Conservation (phyloP, 2,888 invertebrate genomes). For the Melanchra persicariae region DNA sequence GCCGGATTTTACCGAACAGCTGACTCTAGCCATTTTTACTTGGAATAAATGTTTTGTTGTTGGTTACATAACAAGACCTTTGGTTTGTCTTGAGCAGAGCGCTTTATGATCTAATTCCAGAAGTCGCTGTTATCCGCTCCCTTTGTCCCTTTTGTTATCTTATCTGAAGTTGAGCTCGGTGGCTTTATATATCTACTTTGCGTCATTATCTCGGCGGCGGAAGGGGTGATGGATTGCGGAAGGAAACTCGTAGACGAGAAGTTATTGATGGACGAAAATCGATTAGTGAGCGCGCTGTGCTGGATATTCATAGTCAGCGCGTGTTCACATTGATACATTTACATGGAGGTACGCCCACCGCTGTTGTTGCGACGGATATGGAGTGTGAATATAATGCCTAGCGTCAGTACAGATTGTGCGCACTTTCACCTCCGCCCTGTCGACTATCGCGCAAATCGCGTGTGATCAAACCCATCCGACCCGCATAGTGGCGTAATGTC, state of each 20-base stretch:
- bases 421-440: slow-evolving; percentile 86
- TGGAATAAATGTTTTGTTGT: slow-evolving; percentile 8
- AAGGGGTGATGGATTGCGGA: slow-evolving; percentile 56
- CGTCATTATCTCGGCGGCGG: slow-evolving; percentile 59
- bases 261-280: slow-evolving; percentile 53
- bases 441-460: slow-evolving; percentile 78
- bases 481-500: slow-evolving; percentile 75
- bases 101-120: slow-evolving; percentile 53
- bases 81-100: slow-evolving; percentile 23
- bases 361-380: slow-evolving; percentile 70
- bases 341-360: slow-evolving; percentile 75
- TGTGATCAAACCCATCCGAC: slow-evolving; percentile 77
- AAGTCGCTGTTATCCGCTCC: slow-evolving; percentile 55
- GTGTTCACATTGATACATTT: slow-evolving; percentile 60
- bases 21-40: slow-evolving; percentile 22
- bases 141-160: slow-evolving; percentile 72
- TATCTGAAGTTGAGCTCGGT: slow-evolving; percentile 68
- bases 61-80: slow-evolving; percentile 34
- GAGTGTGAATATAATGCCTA: slow-evolving; percentile 70
- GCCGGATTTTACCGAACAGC: slow-evolving; percentile 14
- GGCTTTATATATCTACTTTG: slow-evolving; percentile 67
- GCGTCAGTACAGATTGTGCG: slow-evolving; percentile 76
- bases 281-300: slow-evolving; percentile 44
- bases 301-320: slow-evolving; percentile 49
- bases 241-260: slow-evolving; percentile 45